Evolutionary conservation across 2,888 invertebrate genomes (phyloP), one percentile per base, ranked within the genome.

Genomic region (Tipula helvola): DNA sequence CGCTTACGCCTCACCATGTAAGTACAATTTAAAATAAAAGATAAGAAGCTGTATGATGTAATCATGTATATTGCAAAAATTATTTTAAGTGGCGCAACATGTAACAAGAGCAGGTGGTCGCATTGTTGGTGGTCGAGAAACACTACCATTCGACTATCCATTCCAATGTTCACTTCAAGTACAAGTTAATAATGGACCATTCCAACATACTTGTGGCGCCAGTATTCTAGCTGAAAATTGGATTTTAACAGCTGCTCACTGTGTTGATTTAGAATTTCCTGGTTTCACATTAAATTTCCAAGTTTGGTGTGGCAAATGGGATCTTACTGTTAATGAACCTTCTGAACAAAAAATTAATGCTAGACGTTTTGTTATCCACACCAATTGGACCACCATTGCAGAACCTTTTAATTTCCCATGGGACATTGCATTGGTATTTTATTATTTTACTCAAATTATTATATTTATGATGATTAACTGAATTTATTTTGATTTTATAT

Each of bases 251-350:
- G 84, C 84, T 2, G 84, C 39, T 5, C 84, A 84, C 5, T 84
- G 84, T 84, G 84, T 84, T 44, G 44, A 44, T 44, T 44, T 44
- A 44, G 44, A 44, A 44, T 1, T 44, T 44, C 44, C 44, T 1
- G 44, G 44, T 10, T 4, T 44, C 44, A 12, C 10, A 44, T 36
- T 36, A 36, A 39, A 5, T 8, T 39, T 39, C 39, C n/a, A 36
- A 41, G 84, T 84, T 39, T 84, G 84, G 36, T 84, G 84, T 13
- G 84, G 84, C 16, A 84, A 84, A 84, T 84, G 84, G 84, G 84
- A 84, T 84, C n/a, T 84, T 13, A 84, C 84, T 3, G 41, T 5
- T n/a, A 44, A 44, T 44, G 44, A 44, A 44, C 44, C 44, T 3
- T 7, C 10, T 44, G 44, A 44, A 44, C 44, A 84, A 41, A 83